Evolutionary conservation across 2,797 vertebrate genomes (phyloP).

Genomic region (Lophotriccus pileatus): DNA sequence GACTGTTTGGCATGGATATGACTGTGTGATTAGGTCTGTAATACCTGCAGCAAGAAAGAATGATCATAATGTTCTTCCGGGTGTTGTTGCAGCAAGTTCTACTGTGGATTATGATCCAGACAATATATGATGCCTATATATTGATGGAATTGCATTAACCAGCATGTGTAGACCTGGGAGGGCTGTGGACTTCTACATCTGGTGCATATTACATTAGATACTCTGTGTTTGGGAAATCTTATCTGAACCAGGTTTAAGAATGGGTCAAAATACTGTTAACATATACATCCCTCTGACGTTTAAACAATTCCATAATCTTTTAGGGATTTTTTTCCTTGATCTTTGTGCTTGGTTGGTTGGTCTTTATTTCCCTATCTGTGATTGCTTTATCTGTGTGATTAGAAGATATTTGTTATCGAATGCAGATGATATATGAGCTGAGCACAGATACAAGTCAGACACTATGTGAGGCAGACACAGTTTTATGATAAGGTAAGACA

Average conservation of each 20-base stretch:
- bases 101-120: not conserved
- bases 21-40: not conserved
- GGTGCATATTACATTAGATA: not conserved
- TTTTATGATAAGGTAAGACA: not conserved
- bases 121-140: not conserved
- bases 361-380: not conserved
- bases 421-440: not conserved
- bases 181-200: not conserved
- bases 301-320: not conserved
- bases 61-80: not conserved
- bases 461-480: not conserved
- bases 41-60: not conserved
- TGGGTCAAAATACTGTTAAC: not conserved
- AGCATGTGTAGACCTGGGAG: not conserved
- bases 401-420: not conserved
- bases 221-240: not conserved
- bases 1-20: not conserved
- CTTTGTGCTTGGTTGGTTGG: not conserved
- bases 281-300: not conserved
- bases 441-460: not conserved
- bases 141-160: not conserved
- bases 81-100: not conserved
- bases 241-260: constrained; percentile 2
- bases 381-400: not conserved
- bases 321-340: not conserved